A percentile compares a stretch with the other conserved stretches of the same genome.
Evolutionary conservation across 2,797 vertebrate genomes (phyloP).

Genomic region (Notolepis coatsorum): DNA sequence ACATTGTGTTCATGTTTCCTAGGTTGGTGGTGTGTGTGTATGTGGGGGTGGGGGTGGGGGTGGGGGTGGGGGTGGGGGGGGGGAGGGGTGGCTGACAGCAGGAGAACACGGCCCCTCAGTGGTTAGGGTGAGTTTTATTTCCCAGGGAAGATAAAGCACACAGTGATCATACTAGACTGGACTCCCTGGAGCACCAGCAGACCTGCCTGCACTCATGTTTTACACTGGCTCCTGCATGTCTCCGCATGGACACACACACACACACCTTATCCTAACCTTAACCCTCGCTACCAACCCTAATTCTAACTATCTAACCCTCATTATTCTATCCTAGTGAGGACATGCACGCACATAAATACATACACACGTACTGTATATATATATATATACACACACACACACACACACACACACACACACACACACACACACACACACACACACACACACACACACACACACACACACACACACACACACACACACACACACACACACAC

Average conservation of each 20-base stretch:
- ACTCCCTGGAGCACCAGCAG: conserved; percentile 33
- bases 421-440: conserved; percentile 33
- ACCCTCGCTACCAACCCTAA: no score
- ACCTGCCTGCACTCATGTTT: conserved; percentile 32
- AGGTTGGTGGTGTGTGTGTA: conserved; percentile 10
- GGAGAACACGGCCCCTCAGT: conserved; percentile 45
- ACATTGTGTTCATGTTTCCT: conserved; percentile 18
- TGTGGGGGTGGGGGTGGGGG: conserved; percentile 13
- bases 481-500: neutral
- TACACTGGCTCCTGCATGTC: conserved; percentile 58
- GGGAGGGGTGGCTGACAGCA: conserved; percentile 21
- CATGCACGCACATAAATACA: no score
- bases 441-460: neutral
- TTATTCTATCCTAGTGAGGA: no score
- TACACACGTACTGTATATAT: no score
- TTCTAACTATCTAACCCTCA: no score
- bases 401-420: neutral
- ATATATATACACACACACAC: conserved; percentile 28
- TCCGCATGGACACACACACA: conserved; percentile 18
- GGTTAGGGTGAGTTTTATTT: conserved; percentile 54
- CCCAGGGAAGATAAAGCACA: conserved; percentile 39
- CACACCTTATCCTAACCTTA: no score
- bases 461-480: neutral
- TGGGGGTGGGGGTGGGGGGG: conserved; percentile 4
- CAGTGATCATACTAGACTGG: conserved; percentile 30